These are phyloP conservation scores for Oasisia sp. DNA, from an alignment of 2,888 invertebrate genomes.

Conservation along the genomic window DNA sequence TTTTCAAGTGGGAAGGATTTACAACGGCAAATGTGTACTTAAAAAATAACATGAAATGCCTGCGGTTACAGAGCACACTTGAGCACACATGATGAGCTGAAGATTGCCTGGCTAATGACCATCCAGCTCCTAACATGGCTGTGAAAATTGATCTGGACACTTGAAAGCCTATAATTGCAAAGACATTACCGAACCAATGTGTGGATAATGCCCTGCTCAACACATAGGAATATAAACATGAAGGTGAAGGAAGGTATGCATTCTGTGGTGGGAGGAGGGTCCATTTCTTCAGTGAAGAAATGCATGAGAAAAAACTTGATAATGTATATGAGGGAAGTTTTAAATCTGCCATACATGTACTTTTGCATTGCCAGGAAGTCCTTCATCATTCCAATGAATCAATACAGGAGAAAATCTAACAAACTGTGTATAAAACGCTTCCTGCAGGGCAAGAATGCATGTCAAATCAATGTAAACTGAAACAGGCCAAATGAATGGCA, in stretches of 20 bases:
- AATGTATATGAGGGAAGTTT: no score
- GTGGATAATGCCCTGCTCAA: not conserved
- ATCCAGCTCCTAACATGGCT: not conserved
- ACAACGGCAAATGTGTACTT: not conserved
- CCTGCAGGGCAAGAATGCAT: no score
- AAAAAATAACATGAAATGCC: not conserved
- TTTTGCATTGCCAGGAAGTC: no score
- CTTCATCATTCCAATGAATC: no score
- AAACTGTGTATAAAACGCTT: no score
- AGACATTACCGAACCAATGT: not conserved
- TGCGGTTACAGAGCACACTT: not conserved
- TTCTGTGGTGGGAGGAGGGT: not conserved
- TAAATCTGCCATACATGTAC: no score
- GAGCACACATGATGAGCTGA: not conserved
- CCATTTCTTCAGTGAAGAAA: no score
- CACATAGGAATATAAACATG: not conserved
- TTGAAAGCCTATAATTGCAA: not conserved
- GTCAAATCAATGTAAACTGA: no score
- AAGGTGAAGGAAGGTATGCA: not conserved
- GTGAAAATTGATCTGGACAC: not conserved
- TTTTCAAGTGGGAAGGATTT: not conserved
- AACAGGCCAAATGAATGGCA: no score
- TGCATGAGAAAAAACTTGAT: no score
- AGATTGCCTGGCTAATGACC: not conserved
- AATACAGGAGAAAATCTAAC: no score